Evolutionary conservation across 2,797 vertebrate species (phyloP).

Genomic region (Periparus ater): DNA sequence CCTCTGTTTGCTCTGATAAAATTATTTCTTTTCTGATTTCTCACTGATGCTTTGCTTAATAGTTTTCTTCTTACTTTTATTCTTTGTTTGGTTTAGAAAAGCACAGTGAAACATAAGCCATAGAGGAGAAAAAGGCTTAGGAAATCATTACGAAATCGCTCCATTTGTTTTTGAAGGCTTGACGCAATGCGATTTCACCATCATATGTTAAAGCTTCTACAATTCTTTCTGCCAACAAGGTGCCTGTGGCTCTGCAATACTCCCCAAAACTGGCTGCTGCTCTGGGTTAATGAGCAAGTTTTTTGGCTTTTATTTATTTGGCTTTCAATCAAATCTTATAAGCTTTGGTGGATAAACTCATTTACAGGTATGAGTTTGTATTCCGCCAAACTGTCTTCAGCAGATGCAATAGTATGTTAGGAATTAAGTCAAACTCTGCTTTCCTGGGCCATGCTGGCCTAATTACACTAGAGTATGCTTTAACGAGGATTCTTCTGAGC

Average conservation of each 20-base stretch:
- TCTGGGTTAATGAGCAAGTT: neutral
- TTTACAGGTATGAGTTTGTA: neutral
- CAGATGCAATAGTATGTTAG: neutral
- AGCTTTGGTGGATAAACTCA: neutral
- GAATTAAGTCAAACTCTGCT: constrained; percentile 18
- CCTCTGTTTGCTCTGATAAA: neutral
- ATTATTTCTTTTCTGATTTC: neutral
- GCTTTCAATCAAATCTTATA: neutral
- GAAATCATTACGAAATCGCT: neutral
- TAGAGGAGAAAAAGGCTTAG: neutral
- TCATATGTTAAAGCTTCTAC: neutral
- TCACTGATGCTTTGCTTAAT: neutral
- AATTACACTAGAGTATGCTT: constrained; percentile 15
- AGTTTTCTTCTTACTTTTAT: neutral
- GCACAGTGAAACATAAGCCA: neutral
- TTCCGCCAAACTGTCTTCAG: neutral
- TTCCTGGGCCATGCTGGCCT: neutral
- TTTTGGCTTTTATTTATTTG: neutral
- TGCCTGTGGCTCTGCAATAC: neutral
- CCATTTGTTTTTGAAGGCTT: neutral
- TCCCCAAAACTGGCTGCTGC: neutral
- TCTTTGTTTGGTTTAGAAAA: neutral
- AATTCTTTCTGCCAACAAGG: neutral
- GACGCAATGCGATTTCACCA: neutral
- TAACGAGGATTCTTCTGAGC: constrained; percentile 30